Evolutionary conservation across 2,888 invertebrate species (phyloP), one percentile per base, ranked within the genome.

Genomic region (Oscheius sp.): DNA sequence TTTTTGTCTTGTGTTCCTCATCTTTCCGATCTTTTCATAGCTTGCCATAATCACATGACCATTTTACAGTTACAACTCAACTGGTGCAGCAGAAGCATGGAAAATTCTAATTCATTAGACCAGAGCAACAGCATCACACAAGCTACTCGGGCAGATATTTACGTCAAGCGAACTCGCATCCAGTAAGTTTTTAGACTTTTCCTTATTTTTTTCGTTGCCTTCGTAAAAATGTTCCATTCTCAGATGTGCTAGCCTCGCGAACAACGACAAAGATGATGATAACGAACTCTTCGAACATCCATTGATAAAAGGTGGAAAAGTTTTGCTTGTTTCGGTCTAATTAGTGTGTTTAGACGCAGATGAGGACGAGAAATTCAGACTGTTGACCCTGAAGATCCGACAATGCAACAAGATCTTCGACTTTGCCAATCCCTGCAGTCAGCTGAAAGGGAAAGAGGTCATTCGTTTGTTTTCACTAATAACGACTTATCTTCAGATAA

Each of bases 381-480:
- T 68, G 13, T 7, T 68, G n/a, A n/a, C 35, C 2, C 13, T 21
- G 68, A 68, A 68, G 35, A 35, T 68, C 37, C 51, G 42, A 10
- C 68, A 68, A 55, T 68, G 68, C n/a, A 32, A 55, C n/a, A 53
- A 32, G 35, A 9, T 68, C 35, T 68, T 68, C 42, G 55, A 68
- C 53, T 68, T 68, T 35, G 33, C 55, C n/a, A 68, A 68, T 10
- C 55, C 55, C 29, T 35, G 5, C 10, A 13, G 2, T n/a, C 35
- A 68, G 3, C 21, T 55, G 29, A 53, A 68, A 55, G 10, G 53
- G 35, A 53, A 53, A 68, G 55, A 68, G 55, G 68, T 53, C 50
- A 53, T 2, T 2, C 10, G 13, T 2, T 7, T 29, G 1, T 53
- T 53, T 33, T 51, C 48, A 11, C n/a, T 1, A n/a, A 10, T 35